Evolutionary conservation across 1,140 invertebrate genomes (phyloP).

Genomic region (Eulimnadia texana): DNA sequence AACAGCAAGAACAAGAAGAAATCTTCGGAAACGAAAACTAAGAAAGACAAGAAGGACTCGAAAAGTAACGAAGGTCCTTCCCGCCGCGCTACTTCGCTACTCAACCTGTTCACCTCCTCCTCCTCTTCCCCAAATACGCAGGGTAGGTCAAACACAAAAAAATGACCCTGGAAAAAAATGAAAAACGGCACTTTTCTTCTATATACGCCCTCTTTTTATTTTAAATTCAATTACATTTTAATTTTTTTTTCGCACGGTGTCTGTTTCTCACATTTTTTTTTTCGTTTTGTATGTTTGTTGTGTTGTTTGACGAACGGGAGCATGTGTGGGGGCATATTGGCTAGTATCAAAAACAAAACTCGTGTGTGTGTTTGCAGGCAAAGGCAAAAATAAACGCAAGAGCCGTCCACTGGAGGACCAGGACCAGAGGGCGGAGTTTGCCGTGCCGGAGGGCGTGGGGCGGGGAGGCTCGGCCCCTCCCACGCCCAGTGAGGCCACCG

Average conservation of each 20-base stretch:
- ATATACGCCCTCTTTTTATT: background rate
- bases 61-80: constrained; percentile 38
- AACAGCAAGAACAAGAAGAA: constrained; percentile 3
- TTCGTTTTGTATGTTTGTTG: too few relatives aligned
- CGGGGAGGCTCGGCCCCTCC: constrained; percentile 36
- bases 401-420: background rate
- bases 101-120: constrained; percentile 87
- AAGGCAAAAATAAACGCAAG: constrained; percentile 4
- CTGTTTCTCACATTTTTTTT: too few relatives aligned
- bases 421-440: background rate
- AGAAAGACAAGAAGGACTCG: constrained; percentile 6
- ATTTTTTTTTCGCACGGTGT: too few relatives aligned
- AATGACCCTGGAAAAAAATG: too few relatives aligned
- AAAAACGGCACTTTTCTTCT: too few relatives aligned
- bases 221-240: too few relatives aligned
- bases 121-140: constrained; percentile 37
- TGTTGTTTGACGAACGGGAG: background rate
- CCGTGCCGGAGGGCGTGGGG: background rate
- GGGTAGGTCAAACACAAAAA: constrained; percentile 43
- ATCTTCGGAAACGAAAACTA: background rate
- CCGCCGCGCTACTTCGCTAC: constrained; percentile 78
- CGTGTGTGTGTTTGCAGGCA: constrained; percentile 11
- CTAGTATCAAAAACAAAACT: background rate
- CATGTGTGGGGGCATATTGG: too few relatives aligned
- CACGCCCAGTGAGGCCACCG: constrained; percentile 39